These are phyloP conservation scores for Manis pentadactyla DNA, from an alignment of 2,797 vertebrate species.

Conservation along the genomic window DNA sequence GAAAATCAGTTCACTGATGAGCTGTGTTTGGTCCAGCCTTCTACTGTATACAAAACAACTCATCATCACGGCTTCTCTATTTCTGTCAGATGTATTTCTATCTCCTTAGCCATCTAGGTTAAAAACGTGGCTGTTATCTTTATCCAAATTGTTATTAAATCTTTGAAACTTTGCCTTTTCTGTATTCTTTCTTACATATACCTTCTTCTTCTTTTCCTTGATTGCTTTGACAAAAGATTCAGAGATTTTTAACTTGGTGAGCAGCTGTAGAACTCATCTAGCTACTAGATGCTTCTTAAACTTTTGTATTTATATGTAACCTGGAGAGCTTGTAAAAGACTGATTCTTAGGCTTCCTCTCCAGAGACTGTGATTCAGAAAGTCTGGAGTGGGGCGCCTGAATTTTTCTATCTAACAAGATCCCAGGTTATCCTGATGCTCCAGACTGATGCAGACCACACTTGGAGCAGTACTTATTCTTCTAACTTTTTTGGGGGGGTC, in stretches of 20 bases:
- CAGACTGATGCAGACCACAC: neutral
- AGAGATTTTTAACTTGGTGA: constrained; percentile 13
- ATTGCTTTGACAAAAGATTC: neutral
- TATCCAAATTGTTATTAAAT: neutral
- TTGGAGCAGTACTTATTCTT: neutral
- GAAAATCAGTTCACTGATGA: neutral
- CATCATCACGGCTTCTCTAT: neutral
- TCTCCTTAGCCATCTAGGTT: neutral
- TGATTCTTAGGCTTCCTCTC: neutral
- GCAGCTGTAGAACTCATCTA: neutral
- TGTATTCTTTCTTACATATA: neutral
- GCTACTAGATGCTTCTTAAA: neutral
- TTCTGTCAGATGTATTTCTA: neutral
- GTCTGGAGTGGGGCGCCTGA: neutral
- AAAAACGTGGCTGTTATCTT: neutral
- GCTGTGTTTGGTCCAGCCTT: neutral
- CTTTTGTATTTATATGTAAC: neutral
- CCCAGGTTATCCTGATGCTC: neutral
- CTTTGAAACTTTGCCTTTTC: neutral
- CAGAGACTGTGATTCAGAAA: neutral
- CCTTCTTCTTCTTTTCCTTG: neutral
- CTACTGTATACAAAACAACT: neutral
- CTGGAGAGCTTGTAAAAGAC: neutral
- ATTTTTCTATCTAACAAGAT: neutral
- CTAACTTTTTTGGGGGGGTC: neutral